Base-by-base conservation (phyloP, 2,888 invertebrate species). In the Andrena camellia region DNA sequence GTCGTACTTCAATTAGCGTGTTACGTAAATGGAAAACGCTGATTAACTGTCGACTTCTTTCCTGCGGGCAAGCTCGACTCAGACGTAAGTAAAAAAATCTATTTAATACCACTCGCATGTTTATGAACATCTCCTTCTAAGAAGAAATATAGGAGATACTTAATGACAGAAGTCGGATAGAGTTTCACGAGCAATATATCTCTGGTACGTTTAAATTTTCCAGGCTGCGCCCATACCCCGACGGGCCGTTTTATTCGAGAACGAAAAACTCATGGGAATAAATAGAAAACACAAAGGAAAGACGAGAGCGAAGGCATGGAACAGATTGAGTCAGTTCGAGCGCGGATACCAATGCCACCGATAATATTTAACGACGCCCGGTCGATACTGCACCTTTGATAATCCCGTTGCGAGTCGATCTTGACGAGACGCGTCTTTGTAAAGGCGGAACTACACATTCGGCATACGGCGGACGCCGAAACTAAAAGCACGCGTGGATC, bases 131-230 rank as follows among this genome's bases (percentile, higher is more conserved):
- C 67, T 23, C 23, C 83, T 10, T 66, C 67, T 48, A 72, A 72
- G 69, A 78, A 78, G 54, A 64, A 48, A 64, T 69, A 69, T 76
- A 76, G 73, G 66, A 67, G 75, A 73, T 78, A 76, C 76, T 77
- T 81, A 76, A 59, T 74, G 67, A 66, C 80, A 80, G 77, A 83
- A 83, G 78, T 87, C 76, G 73, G 67, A 83, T 85, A 78, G 73
- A 80, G 81, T 86, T 86, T 86, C 86, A 84, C 64, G 70, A 20
- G 63, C 50, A 35, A 62, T 69, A 59, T 71, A 54, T 29, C 78
- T 70, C 64, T 73, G 59, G 26, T 42, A 52, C n/a, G 52, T 35
- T 67, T 71, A 29, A 70, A 83, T 82, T 50, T 70, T 23, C 17
- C 52, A 17, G 50, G 26, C 23, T 10, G 26, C 29, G 20, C 23